Base-by-base conservation (phyloP, 2,888 invertebrate species). In the Yponomeuta cagnagella region DNA sequence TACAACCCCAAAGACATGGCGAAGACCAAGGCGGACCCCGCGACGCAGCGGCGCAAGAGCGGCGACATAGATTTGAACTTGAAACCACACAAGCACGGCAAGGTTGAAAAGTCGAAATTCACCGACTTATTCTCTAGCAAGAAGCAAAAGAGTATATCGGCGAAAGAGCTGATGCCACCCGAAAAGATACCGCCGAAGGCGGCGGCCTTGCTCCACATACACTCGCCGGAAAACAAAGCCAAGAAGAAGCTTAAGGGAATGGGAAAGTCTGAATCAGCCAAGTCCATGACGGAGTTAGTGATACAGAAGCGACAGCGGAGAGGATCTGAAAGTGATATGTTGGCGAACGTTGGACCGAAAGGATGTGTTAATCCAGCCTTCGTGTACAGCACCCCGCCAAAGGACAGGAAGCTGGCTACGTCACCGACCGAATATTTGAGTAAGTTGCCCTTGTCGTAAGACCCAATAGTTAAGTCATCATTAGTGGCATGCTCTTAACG, bases 151-250 rank as follows among this genome's bases (percentile, higher is more conserved):
- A 89, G 89, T 79, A 81, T 80, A 37, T 88, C 88, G 2, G 86
- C 89, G n/a, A 92, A 91, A 71, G 89, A 90, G 73, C 74, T 92
- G 31, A 72, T 88, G 63, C 80, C 90, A 68, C 94, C 94, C 0
- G 87, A 92, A 58, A 87, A 87, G 73, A 92, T 94, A 73, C 94
- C 94, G 9, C 94, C 94, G 0, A 94, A 94, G 82, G 94, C 94
- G 1, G 94, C 94, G 0, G 94, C 94, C 3, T 79, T 94, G 48
- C 78, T 94, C 68, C 94, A 94, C 73, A 94, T 94, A 73, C 93
- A 94, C 72, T 88, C 90, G 33, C 89, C 90, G 33, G 85, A 83
- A 69, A 64, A 72, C 23, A 72, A 75, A 71, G 80, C 78, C 72
- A 89, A 87, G 80, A 90, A 86, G 75, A 89, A 86, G 72, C 79